These are phyloP conservation scores for Drosophila ustulata DNA, from an alignment of 2,888 invertebrate genomes.

Conservation along the genomic window DNA sequence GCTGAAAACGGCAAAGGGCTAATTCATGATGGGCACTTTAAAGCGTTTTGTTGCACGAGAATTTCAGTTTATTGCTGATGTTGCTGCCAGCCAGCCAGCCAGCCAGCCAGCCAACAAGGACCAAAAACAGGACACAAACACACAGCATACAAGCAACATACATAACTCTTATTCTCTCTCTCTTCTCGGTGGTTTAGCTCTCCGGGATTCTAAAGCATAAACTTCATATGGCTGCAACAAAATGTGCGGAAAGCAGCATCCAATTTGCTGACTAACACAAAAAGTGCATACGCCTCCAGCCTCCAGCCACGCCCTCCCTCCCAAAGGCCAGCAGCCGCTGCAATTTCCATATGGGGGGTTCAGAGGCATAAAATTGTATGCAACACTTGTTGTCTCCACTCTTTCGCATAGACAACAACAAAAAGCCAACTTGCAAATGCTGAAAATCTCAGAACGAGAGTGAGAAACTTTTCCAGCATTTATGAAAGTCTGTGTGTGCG, in stretches of 20 bases:
- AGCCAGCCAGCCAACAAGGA: conserved; percentile 6
- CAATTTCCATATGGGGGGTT: conserved; percentile 46
- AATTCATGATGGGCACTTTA: conserved; percentile 9
- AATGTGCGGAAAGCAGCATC: conserved; percentile 64
- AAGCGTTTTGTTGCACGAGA: conserved; percentile 1
- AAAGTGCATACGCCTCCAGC: conserved; percentile 51
- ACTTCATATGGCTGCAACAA: conserved; percentile 40
- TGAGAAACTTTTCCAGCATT: conserved; percentile 1
- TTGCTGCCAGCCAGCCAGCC: neutral
- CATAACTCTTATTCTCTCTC: conserved; percentile 35
- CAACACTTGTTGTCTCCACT: conserved; percentile 3
- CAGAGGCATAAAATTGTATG: conserved; percentile 13
- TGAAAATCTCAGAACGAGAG: conserved; percentile 54
- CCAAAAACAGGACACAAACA: conserved; percentile 10
- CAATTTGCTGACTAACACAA: conserved; percentile 65
- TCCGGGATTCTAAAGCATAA: conserved; percentile 19
- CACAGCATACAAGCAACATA: conserved; percentile 11
- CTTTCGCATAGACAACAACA: neutral
- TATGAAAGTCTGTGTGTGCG: neutral
- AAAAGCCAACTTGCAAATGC: conserved; percentile 43
- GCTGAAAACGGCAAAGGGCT: neutral
- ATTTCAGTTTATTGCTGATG: conserved; percentile 25
- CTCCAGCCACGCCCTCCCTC: neutral
- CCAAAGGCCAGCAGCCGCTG: conserved; percentile 20
- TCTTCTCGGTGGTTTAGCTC: conserved; percentile 6